These are phyloP conservation scores for Netelia fuscicornis DNA, from an alignment of 2,888 invertebrate genomes.

Conservation along the genomic window DNA sequence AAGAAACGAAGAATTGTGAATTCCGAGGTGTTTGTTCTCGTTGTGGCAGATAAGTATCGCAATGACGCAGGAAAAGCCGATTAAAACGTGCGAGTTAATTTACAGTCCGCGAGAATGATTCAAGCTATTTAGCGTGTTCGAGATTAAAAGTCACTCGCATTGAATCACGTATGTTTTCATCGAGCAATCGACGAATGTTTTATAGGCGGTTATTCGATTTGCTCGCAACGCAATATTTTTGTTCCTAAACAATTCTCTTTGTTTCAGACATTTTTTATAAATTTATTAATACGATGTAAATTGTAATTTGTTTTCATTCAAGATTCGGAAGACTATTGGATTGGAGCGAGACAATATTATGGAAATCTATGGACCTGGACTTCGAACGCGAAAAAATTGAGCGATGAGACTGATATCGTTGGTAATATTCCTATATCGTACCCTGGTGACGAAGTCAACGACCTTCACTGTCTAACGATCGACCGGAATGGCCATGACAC, in stretches of 20 bases:
- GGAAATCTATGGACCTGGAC: slow-evolving; percentile 67
- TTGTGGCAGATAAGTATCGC: background rate
- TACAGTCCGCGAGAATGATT: slow-evolving; percentile 17
- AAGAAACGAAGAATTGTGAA: background rate
- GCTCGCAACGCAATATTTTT: slow-evolving; percentile 29
- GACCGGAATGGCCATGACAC: slow-evolving; percentile 63
- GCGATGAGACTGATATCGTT: slow-evolving; percentile 17
- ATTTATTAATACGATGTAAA: background rate
- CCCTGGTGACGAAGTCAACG: slow-evolving; percentile 39
- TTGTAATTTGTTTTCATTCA: slow-evolving; percentile 12
- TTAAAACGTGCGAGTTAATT: background rate
- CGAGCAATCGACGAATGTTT: slow-evolving; percentile 25
- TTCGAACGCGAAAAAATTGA: slow-evolving; percentile 22
- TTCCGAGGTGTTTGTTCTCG: background rate
- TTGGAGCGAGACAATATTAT: slow-evolving; percentile 67
- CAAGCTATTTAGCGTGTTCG: slow-evolving; percentile 28
- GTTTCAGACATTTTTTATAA: slow-evolving; percentile 1
- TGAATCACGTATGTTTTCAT: slow-evolving; percentile 23
- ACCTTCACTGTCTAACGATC: slow-evolving; percentile 66
- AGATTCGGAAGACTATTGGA: slow-evolving; percentile 70
- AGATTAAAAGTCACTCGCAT: slow-evolving; percentile 21
- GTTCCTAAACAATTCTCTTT: slow-evolving; percentile 20
- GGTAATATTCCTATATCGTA: slow-evolving; percentile 33
- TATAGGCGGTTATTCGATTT: slow-evolving; percentile 11
- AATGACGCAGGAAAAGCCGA: slow-evolving; percentile 3